A percentile compares a stretch with the other conserved stretches of the same genome.
Conservation (phyloP, 30 jellyfish, hydroid and myxozoan species). For the Rhopilema esculentum region DNA sequence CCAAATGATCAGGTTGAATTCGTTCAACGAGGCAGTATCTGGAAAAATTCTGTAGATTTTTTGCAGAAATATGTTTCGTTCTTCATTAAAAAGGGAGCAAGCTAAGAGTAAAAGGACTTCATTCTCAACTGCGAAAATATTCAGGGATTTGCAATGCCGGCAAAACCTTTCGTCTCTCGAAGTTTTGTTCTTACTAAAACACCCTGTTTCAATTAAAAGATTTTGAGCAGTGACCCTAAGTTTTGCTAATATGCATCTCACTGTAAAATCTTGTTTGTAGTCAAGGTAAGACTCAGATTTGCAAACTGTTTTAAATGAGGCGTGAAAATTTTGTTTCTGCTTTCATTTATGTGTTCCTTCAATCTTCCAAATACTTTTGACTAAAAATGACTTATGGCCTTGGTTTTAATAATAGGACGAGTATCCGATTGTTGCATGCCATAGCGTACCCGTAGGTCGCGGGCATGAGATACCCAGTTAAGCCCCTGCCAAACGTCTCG, state of each 20-base stretch:
- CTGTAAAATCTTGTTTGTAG: conserved; percentile 10
- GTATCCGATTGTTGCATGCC: conserved; percentile 30
- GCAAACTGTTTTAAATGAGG: conserved; percentile 36
- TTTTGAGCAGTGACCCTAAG: conserved; percentile 38
- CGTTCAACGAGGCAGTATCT: conserved; percentile 13
- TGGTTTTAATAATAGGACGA: conserved; percentile 13
- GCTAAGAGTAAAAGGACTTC: conserved; percentile 29
- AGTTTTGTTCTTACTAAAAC: conserved; percentile 32
- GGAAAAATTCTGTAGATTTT: conserved; percentile 11
- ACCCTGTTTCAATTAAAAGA: conserved; percentile 21
- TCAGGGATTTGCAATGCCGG: conserved; percentile 7
- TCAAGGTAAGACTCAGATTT: conserved; percentile 45
- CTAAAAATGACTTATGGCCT: conserved; percentile 18
- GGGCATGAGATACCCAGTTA: conserved; percentile 43
- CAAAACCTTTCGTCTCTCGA: conserved; percentile 33
- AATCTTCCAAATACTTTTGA: conserved; percentile 19
- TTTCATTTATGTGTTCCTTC: conserved; percentile 14
- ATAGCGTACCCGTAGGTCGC: conserved; percentile 14
- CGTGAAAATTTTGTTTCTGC: background rate
- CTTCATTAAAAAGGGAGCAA: conserved; percentile 29
- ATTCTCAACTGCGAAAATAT: conserved; percentile 20
- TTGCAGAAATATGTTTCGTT: conserved; percentile 4
- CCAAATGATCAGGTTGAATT: conserved; percentile 7
- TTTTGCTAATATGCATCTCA: conserved; percentile 17
- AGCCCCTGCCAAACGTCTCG: too few relatives aligned